A percentile compares a stretch with the other conserved stretches of the same genome.
These are phyloP conservation scores for Amiota mariae DNA, from an alignment of 2,888 invertebrate genomes.

Conservation along the genomic window DNA sequence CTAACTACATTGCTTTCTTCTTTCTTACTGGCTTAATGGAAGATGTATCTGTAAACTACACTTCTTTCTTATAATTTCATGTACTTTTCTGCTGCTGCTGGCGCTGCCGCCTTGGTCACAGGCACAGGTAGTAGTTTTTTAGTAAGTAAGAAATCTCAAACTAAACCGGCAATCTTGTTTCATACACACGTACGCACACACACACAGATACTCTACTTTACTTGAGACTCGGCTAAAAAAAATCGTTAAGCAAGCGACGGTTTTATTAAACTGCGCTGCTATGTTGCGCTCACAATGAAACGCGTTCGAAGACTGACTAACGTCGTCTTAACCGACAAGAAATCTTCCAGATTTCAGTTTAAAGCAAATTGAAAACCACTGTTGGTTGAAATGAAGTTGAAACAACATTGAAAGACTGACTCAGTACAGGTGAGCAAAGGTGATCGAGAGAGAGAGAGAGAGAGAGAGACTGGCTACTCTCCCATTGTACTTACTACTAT, in stretches of 20 bases:
- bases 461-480: too few relatives aligned
- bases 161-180: slow-evolving; percentile 55
- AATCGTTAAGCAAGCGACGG: not conserved
- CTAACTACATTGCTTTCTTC: slow-evolving; percentile 4
- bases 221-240: not conserved
- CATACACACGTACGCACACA: slow-evolving; percentile 30
- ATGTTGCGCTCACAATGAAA: slow-evolving; percentile 60
- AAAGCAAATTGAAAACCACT: slow-evolving; percentile 27
- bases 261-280: slow-evolving; percentile 32
- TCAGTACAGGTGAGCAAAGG: slow-evolving; percentile 3
- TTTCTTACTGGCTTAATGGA: not conserved
- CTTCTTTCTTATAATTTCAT: too few relatives aligned
- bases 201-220: slow-evolving; percentile 15
- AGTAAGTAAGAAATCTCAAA: slow-evolving; percentile 51
- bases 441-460: slow-evolving; percentile 5
- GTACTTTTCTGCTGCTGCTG: too few relatives aligned
- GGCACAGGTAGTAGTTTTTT: slow-evolving; percentile 50
- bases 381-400: slow-evolving; percentile 52
- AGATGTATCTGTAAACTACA: too few relatives aligned
- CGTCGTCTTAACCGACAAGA: slow-evolving; percentile 34
- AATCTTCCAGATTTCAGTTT: too few relatives aligned
- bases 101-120: slow-evolving; percentile 23
- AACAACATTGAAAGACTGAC: slow-evolving; percentile 37
- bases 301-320: slow-evolving; percentile 67
- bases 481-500: too few relatives aligned